Percentiles rank a stretch among this genome's conserved stretches.
phyloP scores from a whole-genome alignment of 23 tunicate species.

The Ciona savignyi region DNA sequence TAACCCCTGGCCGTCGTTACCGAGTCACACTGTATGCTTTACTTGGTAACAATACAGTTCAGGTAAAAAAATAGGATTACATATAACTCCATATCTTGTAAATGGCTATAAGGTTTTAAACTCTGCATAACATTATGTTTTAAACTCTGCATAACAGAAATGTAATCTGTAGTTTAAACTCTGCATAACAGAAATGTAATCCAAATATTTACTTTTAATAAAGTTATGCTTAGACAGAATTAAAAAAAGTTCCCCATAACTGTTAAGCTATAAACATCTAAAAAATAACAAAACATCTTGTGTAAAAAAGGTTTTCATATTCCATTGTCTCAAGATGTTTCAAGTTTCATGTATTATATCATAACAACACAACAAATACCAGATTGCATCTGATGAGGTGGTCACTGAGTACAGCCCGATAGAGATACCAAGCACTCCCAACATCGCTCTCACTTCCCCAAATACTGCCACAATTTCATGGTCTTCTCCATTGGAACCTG shows the following conservation, averaged over 20 bases:
- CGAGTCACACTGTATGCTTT: slow-evolving; percentile 28
- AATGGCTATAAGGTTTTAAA: no score
- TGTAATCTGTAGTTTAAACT: no score
- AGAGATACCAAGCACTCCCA: slow-evolving; percentile 7
- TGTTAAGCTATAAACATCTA: neutral
- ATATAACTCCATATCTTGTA: no score
- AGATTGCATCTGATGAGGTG: slow-evolving; percentile 16
- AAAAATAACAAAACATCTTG: neutral
- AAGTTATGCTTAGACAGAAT: no score
- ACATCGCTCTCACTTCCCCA: slow-evolving; percentile 9
- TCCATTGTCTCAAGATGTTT: no score
- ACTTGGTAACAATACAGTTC: slow-evolving; percentile 16
- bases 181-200: no score
- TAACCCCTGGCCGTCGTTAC: slow-evolving; percentile 27
- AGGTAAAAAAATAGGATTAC: slow-evolving; percentile 26
- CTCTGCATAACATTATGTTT: no score
- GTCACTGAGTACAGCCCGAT: slow-evolving; percentile 16
- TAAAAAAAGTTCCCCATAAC: no score
- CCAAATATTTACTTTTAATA: no score
- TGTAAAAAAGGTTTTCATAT: neutral
- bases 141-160: no score
- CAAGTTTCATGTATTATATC: neutral
- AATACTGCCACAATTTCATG: slow-evolving; percentile 17
- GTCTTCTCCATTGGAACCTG: slow-evolving; percentile 11
- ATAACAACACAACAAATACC: no score